Conservation (phyloP, 1,140 invertebrate species). For the Homarus americanus region DNA sequence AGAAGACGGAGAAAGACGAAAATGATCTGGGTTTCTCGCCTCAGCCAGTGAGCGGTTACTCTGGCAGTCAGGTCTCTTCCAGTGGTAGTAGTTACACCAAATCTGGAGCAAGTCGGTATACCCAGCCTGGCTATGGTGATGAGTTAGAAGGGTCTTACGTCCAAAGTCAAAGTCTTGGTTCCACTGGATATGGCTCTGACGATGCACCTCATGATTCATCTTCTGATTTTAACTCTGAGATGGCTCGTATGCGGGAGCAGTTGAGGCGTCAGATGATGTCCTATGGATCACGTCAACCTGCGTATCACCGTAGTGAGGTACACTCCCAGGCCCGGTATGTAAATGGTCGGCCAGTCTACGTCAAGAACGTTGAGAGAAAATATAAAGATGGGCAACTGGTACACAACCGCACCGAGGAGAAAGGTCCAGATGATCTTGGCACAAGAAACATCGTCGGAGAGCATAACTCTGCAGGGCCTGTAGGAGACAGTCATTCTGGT, state of each 20-base stretch:
- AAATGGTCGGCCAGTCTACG: constrained; percentile 70
- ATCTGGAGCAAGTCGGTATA: background rate
- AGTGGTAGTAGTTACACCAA: background rate
- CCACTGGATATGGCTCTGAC: background rate
- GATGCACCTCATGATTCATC: background rate
- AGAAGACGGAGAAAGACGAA: constrained; percentile 55
- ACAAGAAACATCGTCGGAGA: background rate
- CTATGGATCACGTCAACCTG: constrained; percentile 16
- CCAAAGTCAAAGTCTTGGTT: background rate
- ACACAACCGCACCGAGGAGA: constrained; percentile 66
- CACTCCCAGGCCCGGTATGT: constrained; percentile 61
- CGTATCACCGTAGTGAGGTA: constrained; percentile 33
- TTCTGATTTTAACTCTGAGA: constrained; percentile 1
- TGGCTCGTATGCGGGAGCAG: constrained; percentile 36
- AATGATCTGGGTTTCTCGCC: constrained; percentile 9
- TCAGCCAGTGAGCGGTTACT: background rate
- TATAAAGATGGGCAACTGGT: constrained; percentile 70
- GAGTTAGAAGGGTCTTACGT: background rate
- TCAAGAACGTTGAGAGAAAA: constrained; percentile 60
- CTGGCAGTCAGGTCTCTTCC: background rate
- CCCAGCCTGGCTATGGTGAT: background rate
- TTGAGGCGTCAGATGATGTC: constrained; percentile 32
- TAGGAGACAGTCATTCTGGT: background rate
- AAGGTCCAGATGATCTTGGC: constrained; percentile 43
- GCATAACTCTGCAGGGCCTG: background rate